phyloP scores from a whole-genome alignment of 2,888 invertebrate species.

The Drosophila histrio region DNA sequence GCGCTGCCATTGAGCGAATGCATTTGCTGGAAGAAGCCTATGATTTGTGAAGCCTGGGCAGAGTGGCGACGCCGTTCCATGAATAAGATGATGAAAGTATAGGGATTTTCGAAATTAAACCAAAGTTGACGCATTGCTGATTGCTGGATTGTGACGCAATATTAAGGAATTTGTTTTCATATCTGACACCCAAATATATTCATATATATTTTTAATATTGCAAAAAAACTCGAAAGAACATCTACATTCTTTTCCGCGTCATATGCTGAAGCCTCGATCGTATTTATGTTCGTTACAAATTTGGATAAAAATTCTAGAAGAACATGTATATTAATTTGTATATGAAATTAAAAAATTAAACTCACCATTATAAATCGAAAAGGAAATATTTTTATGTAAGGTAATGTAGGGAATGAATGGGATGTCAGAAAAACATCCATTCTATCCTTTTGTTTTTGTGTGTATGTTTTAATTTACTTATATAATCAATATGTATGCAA shows the following conservation, averaged over 20 bases:
- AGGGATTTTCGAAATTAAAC: background rate
- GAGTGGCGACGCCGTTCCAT: constrained; percentile 41
- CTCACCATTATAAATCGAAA: too few relatives aligned
- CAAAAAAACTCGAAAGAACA: background rate
- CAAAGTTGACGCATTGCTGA: background rate
- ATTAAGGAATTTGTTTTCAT: background rate
- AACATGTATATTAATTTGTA: background rate
- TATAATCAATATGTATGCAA: too few relatives aligned
- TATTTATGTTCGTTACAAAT: background rate
- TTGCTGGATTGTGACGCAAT: background rate
- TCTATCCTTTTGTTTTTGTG: too few relatives aligned
- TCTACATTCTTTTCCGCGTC: background rate
- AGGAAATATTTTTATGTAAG: too few relatives aligned
- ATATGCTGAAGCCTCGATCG: background rate
- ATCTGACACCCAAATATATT: background rate
- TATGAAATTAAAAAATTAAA: too few relatives aligned
- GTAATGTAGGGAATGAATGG: too few relatives aligned
- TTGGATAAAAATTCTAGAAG: background rate
- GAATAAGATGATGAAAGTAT: constrained; percentile 13
- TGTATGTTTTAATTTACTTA: too few relatives aligned
- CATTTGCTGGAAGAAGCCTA: constrained; percentile 45
- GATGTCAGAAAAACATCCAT: too few relatives aligned
- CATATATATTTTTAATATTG: background rate
- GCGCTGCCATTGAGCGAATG: constrained; percentile 54
- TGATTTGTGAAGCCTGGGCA: constrained; percentile 63